Evolutionary conservation across 1,140 invertebrate species (phyloP).

Genomic region (Frieseomelitta varia): DNA sequence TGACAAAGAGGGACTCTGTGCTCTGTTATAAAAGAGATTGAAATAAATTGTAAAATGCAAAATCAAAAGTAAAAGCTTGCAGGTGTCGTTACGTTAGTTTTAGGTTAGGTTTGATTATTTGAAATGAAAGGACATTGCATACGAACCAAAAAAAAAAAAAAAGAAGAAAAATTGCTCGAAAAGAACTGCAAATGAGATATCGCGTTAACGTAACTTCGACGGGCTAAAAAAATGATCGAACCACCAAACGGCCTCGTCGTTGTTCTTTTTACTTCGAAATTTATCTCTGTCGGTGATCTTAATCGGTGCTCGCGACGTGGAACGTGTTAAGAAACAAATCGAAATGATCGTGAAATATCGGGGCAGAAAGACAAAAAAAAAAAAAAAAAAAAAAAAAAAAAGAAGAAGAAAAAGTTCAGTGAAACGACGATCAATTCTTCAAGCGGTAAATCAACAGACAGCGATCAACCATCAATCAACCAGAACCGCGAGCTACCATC

Average conservation of each 20-base stretch:
- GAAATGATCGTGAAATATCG: not conserved
- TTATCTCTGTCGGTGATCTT: not conserved
- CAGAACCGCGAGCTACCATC: not conserved
- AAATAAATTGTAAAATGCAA: too few species aligned
- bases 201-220: too few species aligned
- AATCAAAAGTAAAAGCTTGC: too few species aligned
- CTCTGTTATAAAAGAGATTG: too few species aligned
- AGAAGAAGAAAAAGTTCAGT: not conserved
- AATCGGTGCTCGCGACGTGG: not conserved
- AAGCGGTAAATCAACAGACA: not conserved
- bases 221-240: not conserved
- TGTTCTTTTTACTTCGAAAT: not conserved
- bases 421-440: not conserved
- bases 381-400: not conserved
- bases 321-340: not conserved
- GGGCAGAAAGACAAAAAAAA: too few species aligned
- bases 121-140: too few species aligned
- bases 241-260: not conserved
- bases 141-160: too few species aligned
- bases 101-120: too few species aligned
- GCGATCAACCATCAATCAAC: not conserved
- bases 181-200: too few species aligned
- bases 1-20: too few species aligned
- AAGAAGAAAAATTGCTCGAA: too few species aligned
- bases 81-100: too few species aligned